Percentiles rank a stretch among this genome's conserved stretches.
Evolutionary conservation across 1,140 invertebrate genomes (phyloP).

Genomic region (Daktulosphaira vitifoliae): DNA sequence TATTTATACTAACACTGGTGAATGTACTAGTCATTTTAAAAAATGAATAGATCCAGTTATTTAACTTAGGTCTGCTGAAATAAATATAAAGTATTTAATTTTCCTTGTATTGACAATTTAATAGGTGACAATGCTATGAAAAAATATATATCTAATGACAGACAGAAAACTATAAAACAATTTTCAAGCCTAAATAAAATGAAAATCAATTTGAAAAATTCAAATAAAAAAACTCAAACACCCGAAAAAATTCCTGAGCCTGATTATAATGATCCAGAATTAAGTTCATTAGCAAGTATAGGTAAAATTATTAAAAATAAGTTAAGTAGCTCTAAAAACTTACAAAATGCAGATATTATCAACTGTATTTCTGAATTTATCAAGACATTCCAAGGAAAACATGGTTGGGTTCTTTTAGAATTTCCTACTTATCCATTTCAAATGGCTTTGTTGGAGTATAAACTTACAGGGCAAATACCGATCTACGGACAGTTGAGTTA

Average conservation of each 20-base stretch:
- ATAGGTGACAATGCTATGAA: too few relatives aligned
- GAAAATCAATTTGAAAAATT: too few relatives aligned
- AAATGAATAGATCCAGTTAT: too few relatives aligned
- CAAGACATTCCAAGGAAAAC: not conserved
- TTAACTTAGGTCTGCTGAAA: too few relatives aligned
- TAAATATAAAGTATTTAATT: too few relatives aligned
- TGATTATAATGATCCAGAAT: not conserved
- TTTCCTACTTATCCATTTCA: not conserved
- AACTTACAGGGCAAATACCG: constrained; percentile 4
- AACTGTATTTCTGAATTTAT: constrained; percentile 8
- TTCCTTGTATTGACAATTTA: too few relatives aligned
- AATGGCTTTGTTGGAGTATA: constrained; percentile 18
- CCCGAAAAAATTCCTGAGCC: constrained; percentile 18
- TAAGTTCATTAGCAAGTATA: constrained; percentile 1
- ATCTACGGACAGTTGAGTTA: not conserved
- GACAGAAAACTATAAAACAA: too few relatives aligned
- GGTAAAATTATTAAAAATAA: constrained; percentile 15
- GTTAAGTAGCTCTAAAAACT: not conserved
- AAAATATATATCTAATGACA: too few relatives aligned
- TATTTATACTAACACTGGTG: too few relatives aligned
- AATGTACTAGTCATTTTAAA: too few relatives aligned
- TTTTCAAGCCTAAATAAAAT: too few relatives aligned
- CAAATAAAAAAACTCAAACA: constrained; percentile 15
- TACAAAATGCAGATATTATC: constrained; percentile 9
- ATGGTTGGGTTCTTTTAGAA: constrained; percentile 20